phyloP scores from a whole-genome alignment of 2,113 vertebrate genomes.

The Tragelaphus scriptus region DNA sequence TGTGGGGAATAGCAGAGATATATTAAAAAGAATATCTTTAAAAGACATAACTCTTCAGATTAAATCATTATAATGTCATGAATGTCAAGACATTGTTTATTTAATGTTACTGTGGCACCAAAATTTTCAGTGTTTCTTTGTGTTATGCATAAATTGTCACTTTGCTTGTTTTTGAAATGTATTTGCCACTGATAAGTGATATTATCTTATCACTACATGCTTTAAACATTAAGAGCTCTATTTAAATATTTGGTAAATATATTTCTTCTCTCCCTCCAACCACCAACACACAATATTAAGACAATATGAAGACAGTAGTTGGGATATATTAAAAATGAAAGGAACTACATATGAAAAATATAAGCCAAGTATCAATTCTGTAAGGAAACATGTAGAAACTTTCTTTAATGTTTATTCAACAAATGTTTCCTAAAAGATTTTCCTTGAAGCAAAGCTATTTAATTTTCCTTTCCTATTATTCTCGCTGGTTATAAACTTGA shows the following conservation, averaged over 20 bases:
- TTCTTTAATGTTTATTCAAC: constrained; percentile 77
- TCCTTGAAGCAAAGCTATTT: constrained; percentile 80
- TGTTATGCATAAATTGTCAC: not conserved
- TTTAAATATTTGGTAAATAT: constrained; percentile 35
- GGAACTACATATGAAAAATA: constrained; percentile 64
- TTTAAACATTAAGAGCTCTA: not conserved
- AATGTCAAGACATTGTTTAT: constrained; percentile 2
- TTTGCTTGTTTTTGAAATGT: not conserved
- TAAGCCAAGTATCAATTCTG: constrained; percentile 59
- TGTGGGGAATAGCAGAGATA: not conserved
- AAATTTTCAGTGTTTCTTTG: not conserved
- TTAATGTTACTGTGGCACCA: not conserved
- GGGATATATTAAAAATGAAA: constrained; percentile 53
- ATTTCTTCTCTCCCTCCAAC: not conserved
- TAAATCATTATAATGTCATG: not conserved
- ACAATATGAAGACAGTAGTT: not conserved
- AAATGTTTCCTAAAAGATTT: constrained; percentile 79
- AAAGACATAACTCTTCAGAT: not conserved
- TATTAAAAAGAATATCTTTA: constrained; percentile 48
- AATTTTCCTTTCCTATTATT: constrained; percentile 81
- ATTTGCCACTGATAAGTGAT: not conserved
- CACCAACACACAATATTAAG: not conserved
- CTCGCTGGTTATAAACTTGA: constrained; percentile 80
- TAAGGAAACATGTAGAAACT: constrained; percentile 61
- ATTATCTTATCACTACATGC: not conserved